Evolutionary conservation across 2,888 invertebrate genomes (phyloP).

Genomic region (Halocaridina rubra): DNA sequence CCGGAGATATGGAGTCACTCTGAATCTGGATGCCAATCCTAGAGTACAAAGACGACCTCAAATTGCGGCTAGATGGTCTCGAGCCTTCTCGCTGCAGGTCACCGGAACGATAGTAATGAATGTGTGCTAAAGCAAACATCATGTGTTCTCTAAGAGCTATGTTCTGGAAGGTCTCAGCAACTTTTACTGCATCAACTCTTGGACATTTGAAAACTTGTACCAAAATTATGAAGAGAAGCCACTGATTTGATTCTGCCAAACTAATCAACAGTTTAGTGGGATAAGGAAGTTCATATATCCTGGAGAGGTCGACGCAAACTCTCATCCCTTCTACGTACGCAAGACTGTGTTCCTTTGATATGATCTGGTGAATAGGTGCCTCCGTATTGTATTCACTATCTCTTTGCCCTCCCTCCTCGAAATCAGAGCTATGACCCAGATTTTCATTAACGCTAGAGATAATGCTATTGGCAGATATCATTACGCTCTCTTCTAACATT

Average conservation of each 20-base stretch:
- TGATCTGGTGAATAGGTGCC: background rate
- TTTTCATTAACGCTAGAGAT: background rate
- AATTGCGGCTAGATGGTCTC: background rate
- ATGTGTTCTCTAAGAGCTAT: conserved; percentile 44
- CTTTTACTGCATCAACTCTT: conserved; percentile 25
- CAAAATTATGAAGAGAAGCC: conserved; percentile 42
- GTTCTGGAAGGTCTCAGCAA: conserved; percentile 26
- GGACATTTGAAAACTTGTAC: conserved; percentile 44
- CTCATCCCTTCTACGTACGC: conserved; percentile 35
- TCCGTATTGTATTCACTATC: too few relatives aligned
- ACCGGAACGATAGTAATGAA: conserved; percentile 28
- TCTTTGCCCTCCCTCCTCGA: too few relatives aligned
- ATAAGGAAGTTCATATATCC: conserved; percentile 31
- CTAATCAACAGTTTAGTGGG: conserved; percentile 29
- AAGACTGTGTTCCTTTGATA: conserved; percentile 11
- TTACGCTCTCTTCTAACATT: conserved; percentile 42
- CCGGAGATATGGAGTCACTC: conserved; percentile 25
- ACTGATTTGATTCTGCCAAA: conserved; percentile 38
- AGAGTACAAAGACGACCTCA: conserved; percentile 32
- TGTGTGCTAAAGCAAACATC: conserved; percentile 32
- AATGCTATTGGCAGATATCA: background rate
- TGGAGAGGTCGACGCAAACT: conserved; percentile 32
- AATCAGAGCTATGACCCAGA: background rate
- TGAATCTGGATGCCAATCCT: conserved; percentile 36
- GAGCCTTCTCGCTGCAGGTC: conserved; percentile 2